phyloP scores from a whole-genome alignment of 2,113 vertebrate species.

The Burhinus bistriatus region DNA sequence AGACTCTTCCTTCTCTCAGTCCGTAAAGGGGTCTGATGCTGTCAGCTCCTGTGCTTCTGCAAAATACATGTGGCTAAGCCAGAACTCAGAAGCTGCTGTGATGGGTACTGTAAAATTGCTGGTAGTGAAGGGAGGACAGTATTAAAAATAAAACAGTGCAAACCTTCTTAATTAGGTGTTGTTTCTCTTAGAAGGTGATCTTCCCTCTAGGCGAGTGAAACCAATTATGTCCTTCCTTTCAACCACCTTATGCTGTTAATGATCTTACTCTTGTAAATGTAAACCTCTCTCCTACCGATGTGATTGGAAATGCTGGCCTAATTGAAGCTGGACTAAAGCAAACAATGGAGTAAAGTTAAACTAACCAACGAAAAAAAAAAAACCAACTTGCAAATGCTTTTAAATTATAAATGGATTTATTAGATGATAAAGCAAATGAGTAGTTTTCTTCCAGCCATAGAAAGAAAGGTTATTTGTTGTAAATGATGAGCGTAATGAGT shows the following conservation, averaged over 20 bases:
- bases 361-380: background rate
- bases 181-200: background rate
- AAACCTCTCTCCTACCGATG: background rate
- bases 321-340: background rate
- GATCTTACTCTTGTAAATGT: background rate
- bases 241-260: constrained; percentile 4
- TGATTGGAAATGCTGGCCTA: background rate
- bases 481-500: constrained; percentile 26
- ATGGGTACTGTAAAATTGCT: background rate
- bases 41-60: background rate
- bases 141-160: background rate
- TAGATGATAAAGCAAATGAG: constrained; percentile 13
- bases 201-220: background rate
- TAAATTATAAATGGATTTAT: constrained; percentile 66
- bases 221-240: constrained; percentile 8
- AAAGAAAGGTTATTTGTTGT: constrained; percentile 1
- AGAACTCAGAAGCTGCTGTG: background rate
- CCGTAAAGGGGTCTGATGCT: background rate
- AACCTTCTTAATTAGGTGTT: constrained; percentile 29
- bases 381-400: background rate
- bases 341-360: constrained; percentile 18
- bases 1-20: background rate
- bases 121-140: background rate
- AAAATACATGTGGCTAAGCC: background rate
- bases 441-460: background rate